Evolutionary conservation across 2,888 invertebrate species (phyloP).

Genomic region (Ditylenchus weischeri): DNA sequence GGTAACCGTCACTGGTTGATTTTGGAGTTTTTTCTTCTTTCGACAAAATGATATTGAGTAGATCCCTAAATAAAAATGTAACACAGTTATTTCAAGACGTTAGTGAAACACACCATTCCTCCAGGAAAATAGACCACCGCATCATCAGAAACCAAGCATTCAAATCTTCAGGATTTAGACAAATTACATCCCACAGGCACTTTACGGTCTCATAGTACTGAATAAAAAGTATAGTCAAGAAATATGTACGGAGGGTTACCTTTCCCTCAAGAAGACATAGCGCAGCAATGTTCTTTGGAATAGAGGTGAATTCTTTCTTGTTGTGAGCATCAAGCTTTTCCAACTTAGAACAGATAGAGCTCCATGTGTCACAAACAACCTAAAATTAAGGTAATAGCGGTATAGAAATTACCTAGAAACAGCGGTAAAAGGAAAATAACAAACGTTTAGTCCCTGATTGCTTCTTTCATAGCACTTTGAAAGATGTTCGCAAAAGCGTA

Average conservation of each 20-base stretch:
- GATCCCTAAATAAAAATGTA: conserved; percentile 11
- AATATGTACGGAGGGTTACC: background rate
- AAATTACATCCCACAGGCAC: conserved; percentile 20
- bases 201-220: conserved; percentile 20
- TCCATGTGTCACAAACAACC: background rate
- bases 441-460: background rate
- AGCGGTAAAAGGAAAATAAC: background rate
- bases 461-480: conserved; percentile 3
- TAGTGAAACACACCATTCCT: conserved; percentile 16
- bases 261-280: conserved; percentile 23
- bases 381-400: background rate
- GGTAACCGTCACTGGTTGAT: conserved; percentile 9
- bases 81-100: background rate
- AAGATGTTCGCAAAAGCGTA: conserved; percentile 2
- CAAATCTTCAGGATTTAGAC: conserved; percentile 8
- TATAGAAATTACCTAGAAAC: too few relatives aligned
- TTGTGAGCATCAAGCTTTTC: background rate
- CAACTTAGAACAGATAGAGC: background rate
- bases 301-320: background rate
- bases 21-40: background rate
- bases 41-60: conserved; percentile 1
- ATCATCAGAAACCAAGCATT: conserved; percentile 16
- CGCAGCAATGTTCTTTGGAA: conserved; percentile 16
- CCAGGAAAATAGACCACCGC: conserved; percentile 12
- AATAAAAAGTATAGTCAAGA: background rate